phyloP scores from a whole-genome alignment of 2,113 vertebrate species.

The Rhynchomys soricoides region DNA sequence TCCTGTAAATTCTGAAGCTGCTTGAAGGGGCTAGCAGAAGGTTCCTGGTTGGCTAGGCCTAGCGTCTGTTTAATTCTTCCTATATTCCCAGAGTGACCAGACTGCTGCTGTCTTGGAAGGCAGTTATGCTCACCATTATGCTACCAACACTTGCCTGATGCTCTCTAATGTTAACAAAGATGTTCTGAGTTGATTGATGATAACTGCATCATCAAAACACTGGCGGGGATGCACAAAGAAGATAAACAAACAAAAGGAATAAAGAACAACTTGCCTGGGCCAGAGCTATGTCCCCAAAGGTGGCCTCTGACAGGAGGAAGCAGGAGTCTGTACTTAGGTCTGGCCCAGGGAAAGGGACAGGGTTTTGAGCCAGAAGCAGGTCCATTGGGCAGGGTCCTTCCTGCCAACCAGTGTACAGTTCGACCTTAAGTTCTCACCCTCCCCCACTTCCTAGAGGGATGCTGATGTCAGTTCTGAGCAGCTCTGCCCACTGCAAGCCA shows the following conservation, averaged over 20 bases:
- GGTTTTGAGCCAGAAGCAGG: background rate
- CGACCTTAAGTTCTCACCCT: background rate
- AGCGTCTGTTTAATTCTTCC: background rate
- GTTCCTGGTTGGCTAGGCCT: background rate
- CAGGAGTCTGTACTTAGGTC: background rate
- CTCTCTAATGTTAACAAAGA: constrained; percentile 42
- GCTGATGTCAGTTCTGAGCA: background rate
- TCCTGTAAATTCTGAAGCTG: background rate
- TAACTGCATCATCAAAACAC: constrained; percentile 16
- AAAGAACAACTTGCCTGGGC: background rate
- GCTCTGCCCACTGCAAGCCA: background rate
- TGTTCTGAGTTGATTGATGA: background rate
- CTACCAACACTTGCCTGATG: constrained; percentile 80
- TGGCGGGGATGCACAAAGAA: background rate
- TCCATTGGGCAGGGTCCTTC: background rate
- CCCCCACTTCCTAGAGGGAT: background rate
- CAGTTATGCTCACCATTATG: constrained; percentile 90
- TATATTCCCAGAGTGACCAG: background rate
- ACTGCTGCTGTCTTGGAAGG: constrained; percentile 81
- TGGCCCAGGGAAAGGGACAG: background rate
- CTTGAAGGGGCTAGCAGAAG: background rate
- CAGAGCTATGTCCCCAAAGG: background rate
- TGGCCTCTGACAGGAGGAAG: too few relatives aligned
- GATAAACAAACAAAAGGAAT: background rate
- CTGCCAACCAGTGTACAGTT: background rate